A percentile compares a stretch with the other conserved stretches of the same genome.
These are phyloP conservation scores for Bombus polaris DNA, from an alignment of 1,140 invertebrate species.

Conservation along the genomic window DNA sequence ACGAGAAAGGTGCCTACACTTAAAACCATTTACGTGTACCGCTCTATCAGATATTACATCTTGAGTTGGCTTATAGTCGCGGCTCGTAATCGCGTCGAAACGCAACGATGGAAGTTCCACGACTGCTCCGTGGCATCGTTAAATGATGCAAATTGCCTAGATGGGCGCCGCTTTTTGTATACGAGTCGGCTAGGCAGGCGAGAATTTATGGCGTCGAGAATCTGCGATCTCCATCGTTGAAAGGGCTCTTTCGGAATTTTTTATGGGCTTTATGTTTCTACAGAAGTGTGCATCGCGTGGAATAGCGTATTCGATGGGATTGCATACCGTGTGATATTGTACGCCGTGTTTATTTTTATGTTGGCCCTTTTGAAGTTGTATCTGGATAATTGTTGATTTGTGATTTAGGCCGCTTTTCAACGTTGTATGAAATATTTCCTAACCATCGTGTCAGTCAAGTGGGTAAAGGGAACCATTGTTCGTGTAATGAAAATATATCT, in stretches of 20 bases:
- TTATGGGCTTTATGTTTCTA: background rate
- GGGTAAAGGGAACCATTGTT: too few relatives aligned
- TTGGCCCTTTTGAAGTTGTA: too few relatives aligned
- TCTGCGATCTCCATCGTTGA: background rate
- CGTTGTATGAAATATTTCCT: too few relatives aligned
- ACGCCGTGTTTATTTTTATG: too few relatives aligned
- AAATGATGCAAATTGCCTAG: constrained; percentile 37
- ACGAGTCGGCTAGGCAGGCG: background rate
- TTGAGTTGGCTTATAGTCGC: background rate
- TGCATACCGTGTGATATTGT: too few relatives aligned
- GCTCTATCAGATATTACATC: constrained; percentile 35
- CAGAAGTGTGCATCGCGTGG: background rate
- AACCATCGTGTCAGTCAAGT: too few relatives aligned
- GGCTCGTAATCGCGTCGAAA: constrained; percentile 10
- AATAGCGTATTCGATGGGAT: too few relatives aligned
- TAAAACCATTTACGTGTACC: constrained; percentile 50
- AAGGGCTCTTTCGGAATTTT: background rate
- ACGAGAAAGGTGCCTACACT: constrained; percentile 26
- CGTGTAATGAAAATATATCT: too few relatives aligned
- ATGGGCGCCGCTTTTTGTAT: background rate
- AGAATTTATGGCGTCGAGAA: background rate
- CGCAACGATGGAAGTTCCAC: background rate
- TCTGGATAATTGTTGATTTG: too few relatives aligned
- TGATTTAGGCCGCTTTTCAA: too few relatives aligned
- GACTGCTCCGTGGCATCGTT: constrained; percentile 3